Percentiles rank a stretch among this genome's conserved stretches.
Conservation (phyloP, 1,140 invertebrate species). For the Carposina sasakii region DNA sequence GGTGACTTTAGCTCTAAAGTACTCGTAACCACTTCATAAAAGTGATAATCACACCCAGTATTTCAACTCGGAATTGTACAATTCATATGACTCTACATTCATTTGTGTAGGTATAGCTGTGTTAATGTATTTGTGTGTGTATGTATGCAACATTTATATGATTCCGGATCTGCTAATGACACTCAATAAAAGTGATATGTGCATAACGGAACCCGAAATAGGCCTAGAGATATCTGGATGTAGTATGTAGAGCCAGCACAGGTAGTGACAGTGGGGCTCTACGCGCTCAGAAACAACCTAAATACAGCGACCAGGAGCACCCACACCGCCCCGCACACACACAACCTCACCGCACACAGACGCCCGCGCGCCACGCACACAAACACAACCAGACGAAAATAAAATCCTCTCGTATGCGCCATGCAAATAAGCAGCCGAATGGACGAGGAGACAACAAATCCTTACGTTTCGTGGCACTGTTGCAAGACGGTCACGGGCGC, state of each 20-base stretch:
- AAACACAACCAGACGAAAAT: constrained; percentile 62
- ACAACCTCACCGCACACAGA: constrained; percentile 31
- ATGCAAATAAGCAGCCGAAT: constrained; percentile 67
- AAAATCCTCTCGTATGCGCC: constrained; percentile 69
- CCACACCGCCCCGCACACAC: constrained; percentile 43
- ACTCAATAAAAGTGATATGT: too few relatives aligned
- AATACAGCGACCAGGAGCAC: constrained; percentile 65
- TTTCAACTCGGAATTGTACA: too few relatives aligned
- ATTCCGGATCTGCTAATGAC: too few relatives aligned
- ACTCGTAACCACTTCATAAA: too few relatives aligned
- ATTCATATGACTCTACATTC: too few relatives aligned
- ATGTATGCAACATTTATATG: background rate
- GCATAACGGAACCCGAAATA: too few relatives aligned
- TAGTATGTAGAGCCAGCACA: constrained; percentile 9
- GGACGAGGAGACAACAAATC: constrained; percentile 59
- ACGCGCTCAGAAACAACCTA: constrained; percentile 63
- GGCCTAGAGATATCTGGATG: background rate
- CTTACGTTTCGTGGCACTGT: constrained; percentile 71
- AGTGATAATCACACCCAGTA: too few relatives aligned
- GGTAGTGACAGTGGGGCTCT: constrained; percentile 32
- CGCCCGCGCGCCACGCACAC: constrained; percentile 44
- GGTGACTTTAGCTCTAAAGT: too few relatives aligned
- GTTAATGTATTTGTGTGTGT: background rate
- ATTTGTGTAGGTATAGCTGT: too few relatives aligned
- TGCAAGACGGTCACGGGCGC: constrained; percentile 65